phyloP scores from a whole-genome alignment of 2,113 vertebrate species.

The Perccottus glenii region DNA sequence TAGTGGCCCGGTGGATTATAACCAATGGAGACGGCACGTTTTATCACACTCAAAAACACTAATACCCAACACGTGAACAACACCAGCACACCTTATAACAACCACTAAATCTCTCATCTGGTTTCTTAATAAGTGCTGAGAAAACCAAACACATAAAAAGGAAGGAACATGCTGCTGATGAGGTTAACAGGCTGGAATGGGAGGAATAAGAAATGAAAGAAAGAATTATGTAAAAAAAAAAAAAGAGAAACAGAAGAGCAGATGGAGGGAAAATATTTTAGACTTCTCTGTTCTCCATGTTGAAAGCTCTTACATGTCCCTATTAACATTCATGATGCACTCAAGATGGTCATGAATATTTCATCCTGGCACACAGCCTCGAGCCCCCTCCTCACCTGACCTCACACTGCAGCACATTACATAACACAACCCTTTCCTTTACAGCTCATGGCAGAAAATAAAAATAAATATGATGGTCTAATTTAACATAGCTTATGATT shows the following conservation, averaged over 20 bases:
- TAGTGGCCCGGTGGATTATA: constrained; percentile 43
- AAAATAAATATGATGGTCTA: constrained; percentile 12
- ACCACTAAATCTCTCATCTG: constrained; percentile 50
- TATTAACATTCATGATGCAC: constrained; percentile 66
- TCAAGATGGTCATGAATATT: constrained; percentile 64
- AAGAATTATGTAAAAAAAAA: not conserved
- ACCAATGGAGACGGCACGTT: constrained; percentile 42
- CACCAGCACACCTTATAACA: constrained; percentile 21
- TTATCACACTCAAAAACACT: constrained; percentile 39
- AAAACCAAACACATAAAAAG: constrained; percentile 1
- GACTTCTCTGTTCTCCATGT: constrained; percentile 23
- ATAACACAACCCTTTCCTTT: constrained; percentile 38
- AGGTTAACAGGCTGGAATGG: constrained; percentile 22
- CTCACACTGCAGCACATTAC: constrained; percentile 57
- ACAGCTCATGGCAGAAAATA: not conserved
- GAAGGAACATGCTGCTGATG: not conserved
- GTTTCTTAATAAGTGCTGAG: constrained; percentile 42
- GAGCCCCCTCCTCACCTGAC: constrained; percentile 33
- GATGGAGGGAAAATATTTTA: constrained; percentile 12
- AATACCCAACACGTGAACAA: constrained; percentile 58
- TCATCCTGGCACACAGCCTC: constrained; percentile 33
- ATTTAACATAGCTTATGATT: constrained; percentile 1
- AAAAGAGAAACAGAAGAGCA: not conserved
- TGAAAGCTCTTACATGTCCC: constrained; percentile 31
- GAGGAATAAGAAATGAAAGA: constrained; percentile 7